These are phyloP conservation scores for Pterobdella sp. DNA, from an alignment of 2,888 invertebrate genomes.

Conservation along the genomic window DNA sequence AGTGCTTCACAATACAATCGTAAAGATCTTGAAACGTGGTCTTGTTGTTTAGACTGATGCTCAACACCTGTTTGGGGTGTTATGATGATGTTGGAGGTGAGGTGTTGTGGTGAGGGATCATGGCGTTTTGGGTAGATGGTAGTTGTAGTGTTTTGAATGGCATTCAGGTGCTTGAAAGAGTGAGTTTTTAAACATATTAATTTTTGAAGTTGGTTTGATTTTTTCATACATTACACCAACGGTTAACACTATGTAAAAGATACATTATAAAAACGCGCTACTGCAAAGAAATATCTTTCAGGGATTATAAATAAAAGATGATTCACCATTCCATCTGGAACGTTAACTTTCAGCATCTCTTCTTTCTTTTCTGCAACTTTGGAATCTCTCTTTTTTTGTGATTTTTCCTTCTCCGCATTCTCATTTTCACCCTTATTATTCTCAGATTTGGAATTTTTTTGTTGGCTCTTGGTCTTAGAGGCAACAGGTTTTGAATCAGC, in stretches of 20 bases:
- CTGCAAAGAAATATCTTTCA: not conserved
- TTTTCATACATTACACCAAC: too few species aligned
- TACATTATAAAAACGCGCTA: too few species aligned
- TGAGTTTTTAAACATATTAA: not conserved
- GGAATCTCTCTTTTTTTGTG: too few species aligned
- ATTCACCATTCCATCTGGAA: conserved; percentile 22
- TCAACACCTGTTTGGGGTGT: conserved; percentile 24
- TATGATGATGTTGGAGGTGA: not conserved
- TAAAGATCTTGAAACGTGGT: conserved; percentile 90
- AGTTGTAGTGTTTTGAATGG: not conserved
- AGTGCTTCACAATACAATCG: conserved; percentile 73
- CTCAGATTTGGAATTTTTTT: not conserved
- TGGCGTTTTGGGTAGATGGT: not conserved
- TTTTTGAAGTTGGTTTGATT: not conserved
- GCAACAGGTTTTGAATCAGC: conserved; percentile 32
- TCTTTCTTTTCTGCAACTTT: not conserved
- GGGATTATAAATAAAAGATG: not conserved
- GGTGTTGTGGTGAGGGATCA: not conserved
- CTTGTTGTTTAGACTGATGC: conserved; percentile 34
- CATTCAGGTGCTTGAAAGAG: too few species aligned
- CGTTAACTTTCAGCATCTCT: not conserved
- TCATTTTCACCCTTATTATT: not conserved
- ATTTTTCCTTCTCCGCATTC: not conserved
- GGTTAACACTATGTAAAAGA: too few species aligned
- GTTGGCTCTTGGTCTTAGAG: conserved; percentile 2